Evolutionary conservation across 1,140 invertebrate species (phyloP).

Genomic region (Zaprionus ornatus): DNA sequence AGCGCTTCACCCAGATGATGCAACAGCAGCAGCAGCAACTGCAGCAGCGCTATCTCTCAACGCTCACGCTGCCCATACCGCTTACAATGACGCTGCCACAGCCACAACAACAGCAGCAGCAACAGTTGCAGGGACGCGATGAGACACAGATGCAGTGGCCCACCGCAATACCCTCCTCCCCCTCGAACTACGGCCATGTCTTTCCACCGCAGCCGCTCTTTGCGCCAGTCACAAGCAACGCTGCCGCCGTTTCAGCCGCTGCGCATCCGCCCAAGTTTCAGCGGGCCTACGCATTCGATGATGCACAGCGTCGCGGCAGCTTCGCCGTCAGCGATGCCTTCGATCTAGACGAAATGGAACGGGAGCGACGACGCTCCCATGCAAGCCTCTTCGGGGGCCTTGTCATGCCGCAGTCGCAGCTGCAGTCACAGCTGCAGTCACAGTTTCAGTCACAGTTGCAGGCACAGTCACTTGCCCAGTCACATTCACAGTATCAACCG

Average conservation of each 20-base stretch:
- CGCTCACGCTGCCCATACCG: slow-evolving; percentile 55
- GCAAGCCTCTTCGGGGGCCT: slow-evolving; percentile 68
- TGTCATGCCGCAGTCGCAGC: background rate
- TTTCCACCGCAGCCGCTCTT: slow-evolving; percentile 48
- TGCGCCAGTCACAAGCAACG: slow-evolving; percentile 13
- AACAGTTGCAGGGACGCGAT: background rate
- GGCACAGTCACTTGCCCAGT: background rate
- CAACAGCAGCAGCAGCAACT: slow-evolving; percentile 52
- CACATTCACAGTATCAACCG: background rate
- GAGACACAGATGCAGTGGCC: slow-evolving; percentile 75
- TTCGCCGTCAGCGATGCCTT: slow-evolving; percentile 61
- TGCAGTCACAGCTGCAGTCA: background rate
- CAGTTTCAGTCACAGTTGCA: background rate
- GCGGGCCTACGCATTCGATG: slow-evolving; percentile 75
- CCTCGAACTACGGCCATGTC: slow-evolving; percentile 63
- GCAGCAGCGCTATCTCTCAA: slow-evolving; percentile 62
- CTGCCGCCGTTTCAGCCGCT: background rate
- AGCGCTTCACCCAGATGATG: slow-evolving; percentile 55
- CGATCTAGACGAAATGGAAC: slow-evolving; percentile 79
- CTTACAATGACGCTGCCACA: slow-evolving; percentile 54
- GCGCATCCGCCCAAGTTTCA: slow-evolving; percentile 64
- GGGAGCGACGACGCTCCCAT: slow-evolving; percentile 79
- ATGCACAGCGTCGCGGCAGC: slow-evolving; percentile 67
- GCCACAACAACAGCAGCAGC: slow-evolving; percentile 27
- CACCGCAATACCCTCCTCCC: slow-evolving; percentile 76